Conservation (phyloP, 2,888 invertebrate genomes). For the Calliopum simillimum region DNA sequence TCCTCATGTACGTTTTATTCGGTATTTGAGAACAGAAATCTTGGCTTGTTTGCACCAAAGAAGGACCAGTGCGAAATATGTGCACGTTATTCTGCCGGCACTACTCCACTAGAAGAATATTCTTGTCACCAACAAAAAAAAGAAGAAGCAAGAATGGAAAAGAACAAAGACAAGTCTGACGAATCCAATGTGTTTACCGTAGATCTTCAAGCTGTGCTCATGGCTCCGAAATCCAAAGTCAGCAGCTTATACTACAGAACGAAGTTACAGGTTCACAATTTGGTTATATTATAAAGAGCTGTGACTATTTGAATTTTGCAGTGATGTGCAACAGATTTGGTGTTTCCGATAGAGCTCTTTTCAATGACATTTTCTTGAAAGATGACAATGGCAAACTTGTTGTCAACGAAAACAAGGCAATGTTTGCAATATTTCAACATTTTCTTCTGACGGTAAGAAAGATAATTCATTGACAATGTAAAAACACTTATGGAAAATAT, state of each 20-base stretch:
- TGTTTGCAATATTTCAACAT: too few species aligned
- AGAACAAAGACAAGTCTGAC: conserved; percentile 34
- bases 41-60: conserved; percentile 32
- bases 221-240: conserved; percentile 35
- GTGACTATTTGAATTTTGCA: too few species aligned
- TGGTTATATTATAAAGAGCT: neutral
- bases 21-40: conserved; percentile 31
- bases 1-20: conserved; percentile 34
- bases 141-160: conserved; percentile 22
- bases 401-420: too few species aligned
- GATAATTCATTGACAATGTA: too few species aligned
- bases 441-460: too few species aligned
- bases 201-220: conserved; percentile 37
- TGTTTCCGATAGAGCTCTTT: neutral
- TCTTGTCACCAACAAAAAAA: conserved; percentile 35
- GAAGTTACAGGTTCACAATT: neutral
- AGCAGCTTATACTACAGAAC: too few species aligned
- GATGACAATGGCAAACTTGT: too few species aligned
- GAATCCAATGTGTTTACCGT: conserved; percentile 37
- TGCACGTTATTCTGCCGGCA: conserved; percentile 36
- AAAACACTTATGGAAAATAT: too few species aligned
- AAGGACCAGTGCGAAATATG: conserved; percentile 38
- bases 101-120: conserved; percentile 32
- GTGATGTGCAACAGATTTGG: neutral
- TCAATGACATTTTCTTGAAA: too few species aligned